Conservation (phyloP, 2,797 vertebrate species). For the Semaprochilodus insignis region DNA sequence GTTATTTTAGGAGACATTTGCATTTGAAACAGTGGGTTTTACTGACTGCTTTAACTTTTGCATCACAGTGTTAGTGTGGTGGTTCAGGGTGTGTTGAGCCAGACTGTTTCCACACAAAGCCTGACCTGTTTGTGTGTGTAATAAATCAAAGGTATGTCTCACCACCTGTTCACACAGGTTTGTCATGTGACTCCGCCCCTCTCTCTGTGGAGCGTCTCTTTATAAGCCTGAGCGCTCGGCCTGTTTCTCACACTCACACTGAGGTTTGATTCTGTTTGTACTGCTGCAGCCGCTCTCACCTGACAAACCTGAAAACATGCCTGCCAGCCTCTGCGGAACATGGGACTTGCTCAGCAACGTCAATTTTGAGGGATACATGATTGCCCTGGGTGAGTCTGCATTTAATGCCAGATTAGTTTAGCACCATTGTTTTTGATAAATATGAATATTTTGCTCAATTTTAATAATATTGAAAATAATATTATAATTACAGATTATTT, state of each 20-base stretch:
- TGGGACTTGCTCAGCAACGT: constrained; percentile 87
- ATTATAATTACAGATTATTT: too few species aligned
- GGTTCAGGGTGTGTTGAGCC: not conserved
- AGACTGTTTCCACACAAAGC: not conserved
- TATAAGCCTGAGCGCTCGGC: not conserved
- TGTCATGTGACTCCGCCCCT: not conserved
- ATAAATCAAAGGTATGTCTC: not conserved
- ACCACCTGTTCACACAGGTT: constrained; percentile 1
- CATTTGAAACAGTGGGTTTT: not conserved
- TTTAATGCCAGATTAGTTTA: not conserved
- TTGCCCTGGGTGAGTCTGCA: constrained; percentile 81
- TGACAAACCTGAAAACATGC: constrained; percentile 71
- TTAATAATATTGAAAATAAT: too few species aligned
- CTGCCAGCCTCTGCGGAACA: constrained; percentile 82
- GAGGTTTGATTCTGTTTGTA: not conserved
- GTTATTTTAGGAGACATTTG: too few species aligned
- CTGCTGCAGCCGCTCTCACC: not conserved
- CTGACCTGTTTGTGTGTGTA: not conserved
- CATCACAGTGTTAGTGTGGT: not conserved
- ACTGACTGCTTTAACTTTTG: not conserved
- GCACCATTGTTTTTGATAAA: not conserved
- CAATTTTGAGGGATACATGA: constrained; percentile 89
- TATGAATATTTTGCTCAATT: not conserved
- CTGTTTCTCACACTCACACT: not conserved
- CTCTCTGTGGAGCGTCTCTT: not conserved